Conservation (phyloP, 2,888 invertebrate species). For the Helleia helle region DNA sequence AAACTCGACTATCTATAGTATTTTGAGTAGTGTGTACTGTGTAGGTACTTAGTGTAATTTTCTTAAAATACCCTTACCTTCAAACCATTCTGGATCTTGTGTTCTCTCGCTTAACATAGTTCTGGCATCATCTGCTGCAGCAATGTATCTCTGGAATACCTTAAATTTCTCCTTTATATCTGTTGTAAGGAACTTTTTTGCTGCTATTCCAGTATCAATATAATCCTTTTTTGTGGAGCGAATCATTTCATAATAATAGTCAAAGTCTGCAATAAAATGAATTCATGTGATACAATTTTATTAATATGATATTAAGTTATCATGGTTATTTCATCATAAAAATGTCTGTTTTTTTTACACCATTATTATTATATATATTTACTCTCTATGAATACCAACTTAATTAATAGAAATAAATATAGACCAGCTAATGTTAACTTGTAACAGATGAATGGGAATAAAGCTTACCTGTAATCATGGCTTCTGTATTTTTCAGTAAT, state of each 20-base stretch:
- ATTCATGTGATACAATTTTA: too few relatives aligned
- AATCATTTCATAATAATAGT: constrained; percentile 80
- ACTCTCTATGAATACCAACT: too few relatives aligned
- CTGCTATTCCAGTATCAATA: constrained; percentile 80
- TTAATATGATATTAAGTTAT: too few relatives aligned
- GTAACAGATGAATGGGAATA: too few relatives aligned
- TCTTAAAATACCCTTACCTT: constrained; percentile 76
- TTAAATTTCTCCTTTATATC: constrained; percentile 71
- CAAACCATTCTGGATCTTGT: constrained; percentile 87
- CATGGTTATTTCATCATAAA: too few relatives aligned
- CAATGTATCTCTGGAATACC: constrained; percentile 56
- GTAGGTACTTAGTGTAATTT: too few relatives aligned
- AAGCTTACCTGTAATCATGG: constrained; percentile 76
- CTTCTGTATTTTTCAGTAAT: constrained; percentile 60
- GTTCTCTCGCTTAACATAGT: constrained; percentile 75
- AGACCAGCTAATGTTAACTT: too few relatives aligned
- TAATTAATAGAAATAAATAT: too few relatives aligned
- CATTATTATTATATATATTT: too few relatives aligned
- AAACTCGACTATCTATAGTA: too few relatives aligned
- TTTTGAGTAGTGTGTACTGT: too few relatives aligned
- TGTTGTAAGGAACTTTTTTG: constrained; percentile 82
- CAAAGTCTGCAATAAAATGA: constrained; percentile 72
- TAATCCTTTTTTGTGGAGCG: constrained; percentile 79
- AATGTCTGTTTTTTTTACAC: too few relatives aligned
- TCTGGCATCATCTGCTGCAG: constrained; percentile 65